Percentiles rank a stretch among this genome's conserved stretches.
These are phyloP conservation scores for Pyrrhia umbra DNA, from an alignment of 2,888 invertebrate genomes.

Conservation along the genomic window DNA sequence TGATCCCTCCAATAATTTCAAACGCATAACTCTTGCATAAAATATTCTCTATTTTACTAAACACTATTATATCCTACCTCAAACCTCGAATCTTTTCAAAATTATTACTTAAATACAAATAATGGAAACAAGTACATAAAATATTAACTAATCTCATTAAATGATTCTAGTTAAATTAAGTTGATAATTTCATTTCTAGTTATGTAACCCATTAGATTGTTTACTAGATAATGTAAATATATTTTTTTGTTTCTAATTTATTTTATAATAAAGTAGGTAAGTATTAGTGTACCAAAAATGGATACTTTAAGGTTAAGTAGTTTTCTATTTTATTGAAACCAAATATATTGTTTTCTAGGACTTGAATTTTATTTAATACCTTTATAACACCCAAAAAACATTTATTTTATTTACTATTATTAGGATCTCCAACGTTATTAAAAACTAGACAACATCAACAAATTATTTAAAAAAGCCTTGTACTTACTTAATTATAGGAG, in stretches of 20 bases:
- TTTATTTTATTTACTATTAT: no score
- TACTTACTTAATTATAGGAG: no score
- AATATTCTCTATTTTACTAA: constrained; percentile 4
- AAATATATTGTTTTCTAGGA: constrained; percentile 39
- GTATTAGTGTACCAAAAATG: constrained; percentile 36
- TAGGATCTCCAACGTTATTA: no score
- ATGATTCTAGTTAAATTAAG: constrained; percentile 21
- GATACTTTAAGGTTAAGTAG: constrained; percentile 25
- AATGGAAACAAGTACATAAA: constrained; percentile 15
- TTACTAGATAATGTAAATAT: constrained; percentile 53
- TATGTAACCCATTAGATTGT: constrained; percentile 22
- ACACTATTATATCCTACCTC: constrained; percentile 32
- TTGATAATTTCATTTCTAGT: constrained; percentile 4
- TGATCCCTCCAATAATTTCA: not conserved
- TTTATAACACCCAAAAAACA: not conserved
- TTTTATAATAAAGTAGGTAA: constrained; percentile 36
- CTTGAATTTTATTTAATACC: constrained; percentile 26
- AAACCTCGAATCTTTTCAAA: constrained; percentile 14
- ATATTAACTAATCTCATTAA: constrained; percentile 14
- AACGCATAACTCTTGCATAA: not conserved
- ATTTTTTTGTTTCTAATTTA: constrained; percentile 52
- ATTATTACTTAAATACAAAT: constrained; percentile 3
- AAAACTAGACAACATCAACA: no score
- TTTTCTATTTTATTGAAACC: constrained; percentile 29
- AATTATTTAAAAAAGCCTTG: no score